phyloP scores from a whole-genome alignment of 2,888 invertebrate species.

The Trichogramma evanescens region DNA sequence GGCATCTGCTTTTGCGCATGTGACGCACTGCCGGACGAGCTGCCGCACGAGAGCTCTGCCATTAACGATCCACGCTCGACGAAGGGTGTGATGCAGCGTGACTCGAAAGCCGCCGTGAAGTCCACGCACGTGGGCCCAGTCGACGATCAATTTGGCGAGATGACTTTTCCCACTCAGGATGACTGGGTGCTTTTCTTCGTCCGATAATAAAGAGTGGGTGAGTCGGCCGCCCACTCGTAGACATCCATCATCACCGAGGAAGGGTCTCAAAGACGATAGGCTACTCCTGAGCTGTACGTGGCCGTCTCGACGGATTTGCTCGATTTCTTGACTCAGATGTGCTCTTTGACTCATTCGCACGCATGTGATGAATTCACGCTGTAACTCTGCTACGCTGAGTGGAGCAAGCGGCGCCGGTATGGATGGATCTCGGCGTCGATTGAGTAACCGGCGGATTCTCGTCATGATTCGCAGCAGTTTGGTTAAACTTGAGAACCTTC shows the following conservation, averaged over 20 bases:
- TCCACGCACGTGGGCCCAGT: background rate
- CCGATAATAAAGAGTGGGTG: background rate
- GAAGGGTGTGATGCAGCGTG: background rate
- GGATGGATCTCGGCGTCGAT: too few species aligned
- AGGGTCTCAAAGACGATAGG: background rate
- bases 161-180: background rate
- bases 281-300: too few species aligned
- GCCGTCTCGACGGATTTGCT: too few species aligned
- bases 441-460: too few species aligned
- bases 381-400: too few species aligned
- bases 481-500: too few species aligned
- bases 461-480: too few species aligned
- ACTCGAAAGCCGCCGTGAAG: background rate
- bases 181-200: background rate
- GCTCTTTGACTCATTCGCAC: too few species aligned
- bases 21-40: background rate
- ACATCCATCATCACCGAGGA: background rate
- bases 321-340: too few species aligned
- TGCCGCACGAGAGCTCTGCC: background rate
- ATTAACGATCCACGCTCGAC: background rate
- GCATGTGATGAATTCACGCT: too few species aligned
- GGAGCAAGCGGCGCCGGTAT: too few species aligned
- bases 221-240: background rate
- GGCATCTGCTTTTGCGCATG: background rate
- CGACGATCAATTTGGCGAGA: background rate